Base-by-base conservation (phyloP, 1,140 invertebrate genomes). In the Pollicipes pollicipes region DNA sequence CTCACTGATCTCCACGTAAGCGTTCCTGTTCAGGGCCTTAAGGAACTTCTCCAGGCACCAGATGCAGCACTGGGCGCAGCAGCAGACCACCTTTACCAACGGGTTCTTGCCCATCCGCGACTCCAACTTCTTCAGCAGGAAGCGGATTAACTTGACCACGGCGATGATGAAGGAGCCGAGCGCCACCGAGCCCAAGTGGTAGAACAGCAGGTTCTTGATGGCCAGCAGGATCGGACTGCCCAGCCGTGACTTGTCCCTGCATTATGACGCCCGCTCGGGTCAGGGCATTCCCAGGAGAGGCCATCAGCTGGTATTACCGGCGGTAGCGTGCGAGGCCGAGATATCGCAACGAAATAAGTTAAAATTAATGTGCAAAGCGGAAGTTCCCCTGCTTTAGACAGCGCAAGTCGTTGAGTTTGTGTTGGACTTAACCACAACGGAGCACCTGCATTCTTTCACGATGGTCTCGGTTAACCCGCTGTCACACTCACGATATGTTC, bases 111-210 rank as follows among this genome's bases (percentile, higher is more conserved):
- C 68, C 6, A 72, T 13, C 8, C 71, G 69, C 32, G 71, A 72
- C 72, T 75, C 69, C 0, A 71, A 0, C n/a, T 70, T 66, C 72
- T 74, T 81, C 2, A 86, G 78, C 13, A 90, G 79, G 17, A 82
- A 78, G 68, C 88, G 81, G 8, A 89, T 77, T 16, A 91, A 75
- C 77, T 88, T 85, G 32, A 91, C 83, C 30, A 89, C 73, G 16
- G 88, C 85, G 68, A 91, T 87, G 67, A 91, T 77, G 32, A 92
- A 78, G 0, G 89, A 86, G 0, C 90, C 90, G 70, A 90, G 83
- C 24, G 88, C 88, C 0, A 90, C 83, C 3, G 89, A 88, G 32
- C 90, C 90, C 35, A 91, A 77, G 80, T 93, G 89, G 77, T 86
- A 90, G 26, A 82, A 78, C 13, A 88, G 76, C 31, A 89, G 78